These are phyloP conservation scores for Acleris laterana DNA, from an alignment of 2,888 invertebrate species.

Conservation along the genomic window DNA sequence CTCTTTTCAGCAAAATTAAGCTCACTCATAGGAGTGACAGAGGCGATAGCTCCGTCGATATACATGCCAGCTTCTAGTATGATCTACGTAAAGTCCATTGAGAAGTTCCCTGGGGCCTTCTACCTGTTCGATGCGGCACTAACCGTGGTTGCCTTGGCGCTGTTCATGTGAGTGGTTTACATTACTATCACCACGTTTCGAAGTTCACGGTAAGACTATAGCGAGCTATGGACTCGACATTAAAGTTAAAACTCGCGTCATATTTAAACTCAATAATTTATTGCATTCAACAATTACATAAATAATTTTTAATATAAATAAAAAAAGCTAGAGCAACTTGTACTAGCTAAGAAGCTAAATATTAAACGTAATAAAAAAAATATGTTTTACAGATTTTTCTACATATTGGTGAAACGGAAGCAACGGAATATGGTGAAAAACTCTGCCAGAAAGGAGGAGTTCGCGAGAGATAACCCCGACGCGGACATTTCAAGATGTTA, in stretches of 20 bases:
- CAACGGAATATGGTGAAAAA: conserved; percentile 50
- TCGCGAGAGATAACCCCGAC: conserved; percentile 56
- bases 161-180: conserved; percentile 71
- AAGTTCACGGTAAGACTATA: too few species aligned
- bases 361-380: too few species aligned
- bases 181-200: not conserved
- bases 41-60: conserved; percentile 82
- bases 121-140: conserved; percentile 81
- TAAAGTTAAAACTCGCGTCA: not conserved
- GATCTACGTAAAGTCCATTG: conserved; percentile 80
- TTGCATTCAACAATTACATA: too few species aligned
- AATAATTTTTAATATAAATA: too few species aligned
- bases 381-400: conserved; percentile 51
- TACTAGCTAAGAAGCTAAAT: too few species aligned
- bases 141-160: conserved; percentile 68
- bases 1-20: conserved; percentile 68
- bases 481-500: conserved; percentile 67
- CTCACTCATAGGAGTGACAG: conserved; percentile 84
- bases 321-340: too few species aligned
- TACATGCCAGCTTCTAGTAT: conserved; percentile 83
- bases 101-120: conserved; percentile 81
- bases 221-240: not conserved
- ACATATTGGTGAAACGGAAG: conserved; percentile 58
- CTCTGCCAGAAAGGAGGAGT: conserved; percentile 62
- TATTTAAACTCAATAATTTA: too few species aligned